Percentiles rank a stretch among this genome's conserved stretches.
phyloP scores from a whole-genome alignment of 2,797 vertebrate genomes.

The Silurus aristotelis region DNA sequence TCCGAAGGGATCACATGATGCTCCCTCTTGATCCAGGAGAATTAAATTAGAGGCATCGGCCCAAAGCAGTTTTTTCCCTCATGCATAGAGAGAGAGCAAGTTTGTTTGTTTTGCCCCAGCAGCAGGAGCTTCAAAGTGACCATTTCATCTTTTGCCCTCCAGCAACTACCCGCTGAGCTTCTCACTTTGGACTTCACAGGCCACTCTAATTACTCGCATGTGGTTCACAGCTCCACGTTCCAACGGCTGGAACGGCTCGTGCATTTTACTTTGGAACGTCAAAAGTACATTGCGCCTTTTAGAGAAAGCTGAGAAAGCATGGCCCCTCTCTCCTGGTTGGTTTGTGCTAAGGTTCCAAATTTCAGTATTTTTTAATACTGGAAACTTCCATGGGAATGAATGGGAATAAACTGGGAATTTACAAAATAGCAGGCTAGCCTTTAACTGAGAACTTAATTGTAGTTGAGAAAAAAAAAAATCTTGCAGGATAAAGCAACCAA shows the following conservation, averaged over 20 bases:
- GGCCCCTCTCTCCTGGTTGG: background rate
- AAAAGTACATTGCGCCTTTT: conserved; percentile 20
- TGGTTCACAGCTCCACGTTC: conserved; percentile 1
- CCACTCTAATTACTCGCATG: conserved; percentile 19
- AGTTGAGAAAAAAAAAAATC: too few species aligned
- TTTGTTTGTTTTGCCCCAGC: background rate
- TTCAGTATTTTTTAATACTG: too few species aligned
- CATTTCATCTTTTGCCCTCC: background rate
- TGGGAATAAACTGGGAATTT: too few species aligned
- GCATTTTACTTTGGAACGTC: conserved; percentile 3
- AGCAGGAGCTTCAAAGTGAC: conserved; percentile 19
- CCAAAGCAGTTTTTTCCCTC: background rate
- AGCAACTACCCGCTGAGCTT: background rate
- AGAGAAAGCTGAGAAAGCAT: background rate
- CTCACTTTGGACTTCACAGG: conserved; percentile 4
- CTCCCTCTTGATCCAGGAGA: conserved; percentile 11
- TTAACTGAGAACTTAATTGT: too few species aligned
- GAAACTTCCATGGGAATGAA: too few species aligned
- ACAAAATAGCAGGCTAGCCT: too few species aligned
- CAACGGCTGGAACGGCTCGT: conserved; percentile 5
- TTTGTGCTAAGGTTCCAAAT: background rate
- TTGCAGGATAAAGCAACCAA: too few species aligned
- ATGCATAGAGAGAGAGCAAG: too few species aligned
- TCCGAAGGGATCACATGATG: conserved; percentile 24
- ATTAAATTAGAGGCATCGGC: conserved; percentile 41